Percentiles rank a stretch among this genome's conserved stretches.
These are phyloP conservation scores for Antheraea assamensis DNA, from an alignment of 2,888 invertebrate genomes.

Conservation along the genomic window DNA sequence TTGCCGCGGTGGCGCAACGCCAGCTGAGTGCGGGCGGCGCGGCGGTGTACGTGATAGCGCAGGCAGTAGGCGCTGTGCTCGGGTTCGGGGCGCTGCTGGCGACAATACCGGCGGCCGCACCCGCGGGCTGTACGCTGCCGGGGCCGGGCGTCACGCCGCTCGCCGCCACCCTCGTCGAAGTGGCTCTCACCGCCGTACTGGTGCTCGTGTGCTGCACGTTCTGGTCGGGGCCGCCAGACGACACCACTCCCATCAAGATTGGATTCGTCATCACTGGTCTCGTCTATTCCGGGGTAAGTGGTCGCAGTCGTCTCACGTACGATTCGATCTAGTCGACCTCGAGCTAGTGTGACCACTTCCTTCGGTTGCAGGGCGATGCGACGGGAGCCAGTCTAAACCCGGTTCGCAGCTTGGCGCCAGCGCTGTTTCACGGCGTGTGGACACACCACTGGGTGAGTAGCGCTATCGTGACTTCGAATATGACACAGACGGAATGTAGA, in stretches of 20 bases:
- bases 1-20: slow-evolving; percentile 71
- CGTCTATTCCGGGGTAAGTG: slow-evolving; percentile 64
- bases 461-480: too few species aligned
- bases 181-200: slow-evolving; percentile 54
- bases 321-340: neutral
- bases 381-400: slow-evolving; percentile 89
- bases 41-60: slow-evolving; percentile 53
- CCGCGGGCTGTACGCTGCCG: slow-evolving; percentile 40
- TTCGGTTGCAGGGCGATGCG: slow-evolving; percentile 76
- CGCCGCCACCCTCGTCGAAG: slow-evolving; percentile 48
- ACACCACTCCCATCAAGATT: slow-evolving; percentile 58
- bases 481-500: too few species aligned
- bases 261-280: slow-evolving; percentile 66
- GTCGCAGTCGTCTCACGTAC: too few species aligned
- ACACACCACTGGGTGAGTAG: slow-evolving; percentile 84
- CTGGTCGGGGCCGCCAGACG: slow-evolving; percentile 60
- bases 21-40: slow-evolving; percentile 65
- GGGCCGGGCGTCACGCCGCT: slow-evolving; percentile 36
- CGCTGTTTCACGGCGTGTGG: slow-evolving; percentile 85
- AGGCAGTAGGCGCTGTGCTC: slow-evolving; percentile 54
- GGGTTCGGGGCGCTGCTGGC: slow-evolving; percentile 56
- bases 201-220: slow-evolving; percentile 55
- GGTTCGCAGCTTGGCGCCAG: slow-evolving; percentile 87
- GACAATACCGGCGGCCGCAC: slow-evolving; percentile 36
- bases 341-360: neutral